Percentiles rank a stretch among this genome's conserved stretches.
Conservation (phyloP, 30 jellyfish, hydroid and myxozoan genomes). For the Aurelia sp. region DNA sequence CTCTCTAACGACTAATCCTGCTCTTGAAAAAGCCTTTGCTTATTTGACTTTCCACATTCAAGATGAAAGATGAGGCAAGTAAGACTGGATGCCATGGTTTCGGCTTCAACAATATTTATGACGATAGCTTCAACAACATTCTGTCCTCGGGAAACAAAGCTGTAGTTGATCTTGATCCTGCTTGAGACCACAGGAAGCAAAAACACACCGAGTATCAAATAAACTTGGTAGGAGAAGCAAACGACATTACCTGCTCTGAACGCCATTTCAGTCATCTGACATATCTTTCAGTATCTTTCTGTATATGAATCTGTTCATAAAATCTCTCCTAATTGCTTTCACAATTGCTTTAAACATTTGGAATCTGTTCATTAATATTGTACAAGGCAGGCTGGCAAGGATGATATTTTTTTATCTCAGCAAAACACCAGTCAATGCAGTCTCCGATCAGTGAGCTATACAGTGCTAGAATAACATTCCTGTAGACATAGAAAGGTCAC, state of each 20-base stretch:
- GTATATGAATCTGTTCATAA: not conserved
- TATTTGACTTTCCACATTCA: not conserved
- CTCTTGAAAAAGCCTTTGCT: constrained; percentile 17
- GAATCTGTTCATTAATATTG: no score
- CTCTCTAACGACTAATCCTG: constrained; percentile 13
- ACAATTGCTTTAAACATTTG: no score
- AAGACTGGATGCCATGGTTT: not conserved
- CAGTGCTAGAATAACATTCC: no score
- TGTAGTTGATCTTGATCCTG: constrained; percentile 1
- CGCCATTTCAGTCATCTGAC: not conserved
- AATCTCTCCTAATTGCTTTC: no score
- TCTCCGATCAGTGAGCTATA: no score
- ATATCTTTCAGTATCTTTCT: not conserved
- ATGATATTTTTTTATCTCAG: no score
- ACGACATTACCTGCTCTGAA: constrained; percentile 17
- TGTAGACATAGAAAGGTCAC: no score
- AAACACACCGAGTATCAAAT: constrained; percentile 16
- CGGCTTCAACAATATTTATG: not conserved
- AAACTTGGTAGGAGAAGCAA: constrained; percentile 29
- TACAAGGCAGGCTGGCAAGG: no score
- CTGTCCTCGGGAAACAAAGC: constrained; percentile 19
- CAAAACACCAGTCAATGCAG: no score
- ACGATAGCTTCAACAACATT: not conserved
- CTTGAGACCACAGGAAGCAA: constrained; percentile 10
- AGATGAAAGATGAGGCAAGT: not conserved